Conservation (phyloP, 2,113 vertebrate species). For the Chitala chitala region DNA sequence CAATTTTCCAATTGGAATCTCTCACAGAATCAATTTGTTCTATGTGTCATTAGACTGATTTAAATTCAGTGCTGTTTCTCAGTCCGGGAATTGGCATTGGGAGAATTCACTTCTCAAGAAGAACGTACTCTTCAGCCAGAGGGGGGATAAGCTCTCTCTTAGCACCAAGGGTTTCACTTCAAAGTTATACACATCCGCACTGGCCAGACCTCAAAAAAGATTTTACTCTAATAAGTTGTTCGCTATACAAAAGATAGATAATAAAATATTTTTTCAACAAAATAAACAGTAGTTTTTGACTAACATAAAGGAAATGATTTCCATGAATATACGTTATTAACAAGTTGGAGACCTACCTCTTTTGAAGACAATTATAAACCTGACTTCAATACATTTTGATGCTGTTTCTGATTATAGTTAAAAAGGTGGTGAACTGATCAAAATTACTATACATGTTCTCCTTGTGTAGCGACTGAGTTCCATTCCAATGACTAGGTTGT, state of each 20-base stretch:
- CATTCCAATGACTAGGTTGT: too few species aligned
- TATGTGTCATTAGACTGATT: conserved; percentile 52
- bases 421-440: background rate
- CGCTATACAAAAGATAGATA: background rate
- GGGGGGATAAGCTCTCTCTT: background rate
- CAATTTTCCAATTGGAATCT: conserved; percentile 41
- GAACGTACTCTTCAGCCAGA: background rate
- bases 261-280: background rate
- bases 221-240: background rate
- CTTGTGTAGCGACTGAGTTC: too few species aligned
- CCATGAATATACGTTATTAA: background rate
- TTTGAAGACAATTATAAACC: too few species aligned
- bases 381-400: background rate
- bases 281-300: background rate
- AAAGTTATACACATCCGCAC: background rate
- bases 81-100: conserved; percentile 32
- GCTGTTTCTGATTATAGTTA: background rate
- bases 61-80: conserved; percentile 41
- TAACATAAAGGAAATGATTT: background rate
- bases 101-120: background rate
- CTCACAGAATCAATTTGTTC: conserved; percentile 48
- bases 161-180: background rate
- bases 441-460: background rate
- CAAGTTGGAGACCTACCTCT: too few species aligned
- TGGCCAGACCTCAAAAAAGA: background rate